Percentiles rank a stretch among this genome's conserved stretches.
Conservation (phyloP, 2,113 vertebrate species). For the Mixornis gularis region DNA sequence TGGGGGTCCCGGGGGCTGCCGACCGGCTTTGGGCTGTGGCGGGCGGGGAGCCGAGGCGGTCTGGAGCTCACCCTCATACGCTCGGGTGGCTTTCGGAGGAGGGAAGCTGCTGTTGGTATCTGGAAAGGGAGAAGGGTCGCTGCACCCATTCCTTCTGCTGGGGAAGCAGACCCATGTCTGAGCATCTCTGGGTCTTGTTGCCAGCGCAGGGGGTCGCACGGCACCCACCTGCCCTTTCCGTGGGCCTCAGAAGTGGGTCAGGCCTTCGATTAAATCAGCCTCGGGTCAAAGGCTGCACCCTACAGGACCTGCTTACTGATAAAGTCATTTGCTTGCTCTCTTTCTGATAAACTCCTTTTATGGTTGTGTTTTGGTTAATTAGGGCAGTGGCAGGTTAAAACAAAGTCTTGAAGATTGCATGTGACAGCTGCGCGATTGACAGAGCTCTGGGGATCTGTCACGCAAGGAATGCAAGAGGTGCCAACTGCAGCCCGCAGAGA, state of each 20-base stretch:
- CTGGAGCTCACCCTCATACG: not conserved
- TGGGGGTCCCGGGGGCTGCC: too few relatives aligned
- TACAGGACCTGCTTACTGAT: not conserved
- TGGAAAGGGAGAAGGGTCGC: not conserved
- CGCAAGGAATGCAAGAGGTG: accelerated
- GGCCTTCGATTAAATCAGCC: not conserved
- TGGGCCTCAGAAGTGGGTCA: not conserved
- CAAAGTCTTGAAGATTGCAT: not conserved
- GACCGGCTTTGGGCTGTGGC: not conserved
- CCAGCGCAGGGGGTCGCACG: accelerated
- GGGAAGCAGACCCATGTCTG: not conserved
- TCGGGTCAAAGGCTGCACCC: not conserved
- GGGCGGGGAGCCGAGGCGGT: not conserved
- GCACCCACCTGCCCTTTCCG: not conserved
- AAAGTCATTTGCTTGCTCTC: not conserved
- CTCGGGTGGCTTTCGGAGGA: not conserved
- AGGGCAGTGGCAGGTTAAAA: not conserved
- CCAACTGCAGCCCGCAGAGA: not conserved
- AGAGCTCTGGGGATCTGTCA: not conserved
- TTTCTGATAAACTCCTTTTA: not conserved
- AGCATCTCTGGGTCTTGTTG: not conserved
- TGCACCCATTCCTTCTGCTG: accelerated
- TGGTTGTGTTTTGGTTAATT: not conserved
- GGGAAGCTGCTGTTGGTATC: not conserved
- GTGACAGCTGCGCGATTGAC: accelerated